Conservation (phyloP, 2,113 vertebrate species). For the Sitta europaea region DNA sequence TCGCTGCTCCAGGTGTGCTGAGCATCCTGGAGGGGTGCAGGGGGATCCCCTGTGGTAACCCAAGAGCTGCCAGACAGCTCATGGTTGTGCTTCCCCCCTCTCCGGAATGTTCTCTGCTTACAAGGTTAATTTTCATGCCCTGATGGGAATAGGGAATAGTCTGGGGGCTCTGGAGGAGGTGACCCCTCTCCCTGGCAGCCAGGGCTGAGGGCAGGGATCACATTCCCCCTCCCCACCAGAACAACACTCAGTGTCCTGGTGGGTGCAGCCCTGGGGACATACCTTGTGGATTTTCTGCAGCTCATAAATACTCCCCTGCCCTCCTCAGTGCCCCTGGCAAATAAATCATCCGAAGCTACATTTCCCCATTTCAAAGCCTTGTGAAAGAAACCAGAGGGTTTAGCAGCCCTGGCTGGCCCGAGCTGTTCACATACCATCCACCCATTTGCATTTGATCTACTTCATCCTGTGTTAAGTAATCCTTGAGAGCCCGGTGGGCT, state of each 20-base stretch:
- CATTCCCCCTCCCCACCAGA: neutral
- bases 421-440: conserved; percentile 15
- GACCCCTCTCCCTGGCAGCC: neutral
- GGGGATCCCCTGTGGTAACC: neutral
- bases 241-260: accelerated
- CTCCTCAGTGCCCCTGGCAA: neutral
- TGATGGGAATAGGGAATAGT: neutral
- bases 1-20: neutral
- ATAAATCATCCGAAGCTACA: neutral
- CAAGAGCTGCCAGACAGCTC: neutral
- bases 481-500: neutral
- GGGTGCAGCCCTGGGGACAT: neutral
- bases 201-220: neutral
- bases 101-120: neutral
- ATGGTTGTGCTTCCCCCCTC: neutral
- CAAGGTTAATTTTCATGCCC: neutral
- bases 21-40: neutral
- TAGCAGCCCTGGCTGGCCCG: conserved; percentile 21
- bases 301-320: neutral
- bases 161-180: neutral
- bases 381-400: conserved; percentile 49
- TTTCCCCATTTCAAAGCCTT: conserved; percentile 27
- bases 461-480: conserved; percentile 4
- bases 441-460: conserved; percentile 3
- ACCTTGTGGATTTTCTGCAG: neutral